Percentiles rank a stretch among this genome's conserved stretches.
Evolutionary conservation across 2,113 vertebrate genomes (phyloP).

Genomic region (Plecotus auritus): DNA sequence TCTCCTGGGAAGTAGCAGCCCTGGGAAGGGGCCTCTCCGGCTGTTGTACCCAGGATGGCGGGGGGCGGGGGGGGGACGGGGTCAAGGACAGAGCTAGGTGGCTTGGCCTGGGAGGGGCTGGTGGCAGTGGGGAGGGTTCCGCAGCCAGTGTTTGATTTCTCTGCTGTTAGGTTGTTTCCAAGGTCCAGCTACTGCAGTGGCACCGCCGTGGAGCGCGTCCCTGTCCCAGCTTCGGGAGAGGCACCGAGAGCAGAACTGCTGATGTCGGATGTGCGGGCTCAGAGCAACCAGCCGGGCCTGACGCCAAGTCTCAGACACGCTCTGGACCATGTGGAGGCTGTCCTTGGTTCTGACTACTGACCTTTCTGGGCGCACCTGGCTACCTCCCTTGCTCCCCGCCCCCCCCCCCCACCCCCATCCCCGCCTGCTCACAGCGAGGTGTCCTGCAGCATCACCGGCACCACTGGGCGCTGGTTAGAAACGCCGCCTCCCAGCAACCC

Average conservation of each 20-base stretch:
- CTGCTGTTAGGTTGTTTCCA: background rate
- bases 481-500: no score
- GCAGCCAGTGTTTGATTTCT: rapidly evolving
- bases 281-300: rapidly evolving
- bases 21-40: background rate
- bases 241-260: background rate
- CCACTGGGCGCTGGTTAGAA: background rate
- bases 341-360: background rate
- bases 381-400: background rate
- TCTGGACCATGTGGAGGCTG: background rate
- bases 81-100: rapidly evolving
- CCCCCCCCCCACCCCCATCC: background rate
- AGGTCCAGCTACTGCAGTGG: background rate
- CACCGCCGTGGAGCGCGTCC: rapidly evolving
- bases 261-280: rapidly evolving
- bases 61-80: rapidly evolving
- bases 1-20: background rate
- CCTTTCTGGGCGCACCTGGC: rapidly evolving
- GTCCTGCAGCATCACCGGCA: rapidly evolving
- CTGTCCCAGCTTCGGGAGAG: background rate
- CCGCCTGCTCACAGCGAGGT: background rate
- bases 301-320: rapidly evolving
- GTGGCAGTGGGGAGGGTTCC: background rate
- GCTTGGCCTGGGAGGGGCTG: background rate
- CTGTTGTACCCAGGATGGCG: background rate